These are phyloP conservation scores for Drosophila busckii DNA, from an alignment of 1,140 invertebrate genomes.

Conservation along the genomic window DNA sequence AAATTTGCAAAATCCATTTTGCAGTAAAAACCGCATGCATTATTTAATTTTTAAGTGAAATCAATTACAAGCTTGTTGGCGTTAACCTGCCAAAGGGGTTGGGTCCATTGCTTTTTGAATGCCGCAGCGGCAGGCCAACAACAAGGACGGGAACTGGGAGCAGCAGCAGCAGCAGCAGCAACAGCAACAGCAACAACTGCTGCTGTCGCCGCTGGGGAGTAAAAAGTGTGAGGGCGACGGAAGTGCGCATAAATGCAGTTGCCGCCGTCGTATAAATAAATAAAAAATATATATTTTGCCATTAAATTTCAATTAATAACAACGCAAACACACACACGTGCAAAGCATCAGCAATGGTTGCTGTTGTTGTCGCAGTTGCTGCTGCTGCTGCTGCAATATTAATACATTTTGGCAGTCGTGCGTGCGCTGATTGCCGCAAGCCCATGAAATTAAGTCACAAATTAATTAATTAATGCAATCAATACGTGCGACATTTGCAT, in stretches of 20 bases:
- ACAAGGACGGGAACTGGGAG: neutral
- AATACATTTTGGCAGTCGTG: slow-evolving; percentile 69
- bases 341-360: slow-evolving; percentile 25
- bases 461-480: slow-evolving; percentile 78
- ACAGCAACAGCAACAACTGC: slow-evolving; percentile 2
- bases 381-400: slow-evolving; percentile 52
- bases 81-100: neutral
- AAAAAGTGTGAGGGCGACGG: slow-evolving; percentile 48
- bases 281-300: slow-evolving; percentile 70
- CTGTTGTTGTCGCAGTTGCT: slow-evolving; percentile 12
- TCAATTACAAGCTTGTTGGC: slow-evolving; percentile 68
- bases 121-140: slow-evolving; percentile 21
- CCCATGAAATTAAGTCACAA: slow-evolving; percentile 77
- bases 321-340: slow-evolving; percentile 61
- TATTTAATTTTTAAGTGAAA: slow-evolving; percentile 78
- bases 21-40: slow-evolving; percentile 75
- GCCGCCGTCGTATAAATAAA: slow-evolving; percentile 74
- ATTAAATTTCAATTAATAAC: slow-evolving; percentile 78
- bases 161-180: slow-evolving; percentile 15
- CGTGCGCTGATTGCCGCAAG: slow-evolving; percentile 74
- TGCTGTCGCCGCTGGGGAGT: neutral
- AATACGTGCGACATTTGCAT: slow-evolving; percentile 75
- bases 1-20: slow-evolving; percentile 69
- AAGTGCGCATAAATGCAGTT: slow-evolving; percentile 74
- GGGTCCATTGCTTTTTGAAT: slow-evolving; percentile 53